phyloP scores from a whole-genome alignment of 64 coral and sea anemone species.

The Hydrozoanthus tunicans region DNA sequence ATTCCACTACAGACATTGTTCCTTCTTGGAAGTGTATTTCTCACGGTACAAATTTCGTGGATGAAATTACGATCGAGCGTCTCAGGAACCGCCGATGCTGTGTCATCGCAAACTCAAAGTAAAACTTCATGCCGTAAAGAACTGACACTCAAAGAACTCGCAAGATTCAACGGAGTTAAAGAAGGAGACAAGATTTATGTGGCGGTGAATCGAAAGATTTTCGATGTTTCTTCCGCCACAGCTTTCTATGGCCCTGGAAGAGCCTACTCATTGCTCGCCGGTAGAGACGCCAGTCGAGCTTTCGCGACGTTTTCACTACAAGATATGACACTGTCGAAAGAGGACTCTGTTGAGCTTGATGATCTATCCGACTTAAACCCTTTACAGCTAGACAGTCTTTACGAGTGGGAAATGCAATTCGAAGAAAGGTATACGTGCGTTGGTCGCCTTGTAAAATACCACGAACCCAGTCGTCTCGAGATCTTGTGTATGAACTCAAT shows the following conservation, averaged over 20 bases:
- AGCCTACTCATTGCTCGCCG: conserved; percentile 67
- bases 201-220: conserved; percentile 90
- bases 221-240: conserved; percentile 78
- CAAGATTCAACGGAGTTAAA: conserved; percentile 59
- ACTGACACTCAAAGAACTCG: conserved; percentile 76
- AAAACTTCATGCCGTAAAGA: conserved; percentile 5
- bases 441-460: conserved; percentile 76
- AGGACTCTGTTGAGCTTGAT: conserved; percentile 47
- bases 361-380: conserved; percentile 87
- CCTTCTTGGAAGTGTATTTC: conserved; percentile 35
- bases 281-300: conserved; percentile 91
- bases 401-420: conserved; percentile 91
- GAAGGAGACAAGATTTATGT: conserved; percentile 76
- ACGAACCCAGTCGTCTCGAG: conserved; percentile 75
- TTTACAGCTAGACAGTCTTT: conserved; percentile 76
- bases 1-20: conserved; percentile 55
- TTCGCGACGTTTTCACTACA: conserved; percentile 80
- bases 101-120: not conserved
- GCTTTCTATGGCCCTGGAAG: conserved; percentile 72
- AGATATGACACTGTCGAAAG: conserved; percentile 22
- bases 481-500: conserved; percentile 45
- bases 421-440: conserved; percentile 77
- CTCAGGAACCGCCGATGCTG: not conserved
- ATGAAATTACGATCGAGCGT: conserved; percentile 26
- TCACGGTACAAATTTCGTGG: conserved; percentile 42